Evolutionary conservation across 30 jellyfish, hydroid and myxozoan species (phyloP).

Genomic region (Mastigias papua): DNA sequence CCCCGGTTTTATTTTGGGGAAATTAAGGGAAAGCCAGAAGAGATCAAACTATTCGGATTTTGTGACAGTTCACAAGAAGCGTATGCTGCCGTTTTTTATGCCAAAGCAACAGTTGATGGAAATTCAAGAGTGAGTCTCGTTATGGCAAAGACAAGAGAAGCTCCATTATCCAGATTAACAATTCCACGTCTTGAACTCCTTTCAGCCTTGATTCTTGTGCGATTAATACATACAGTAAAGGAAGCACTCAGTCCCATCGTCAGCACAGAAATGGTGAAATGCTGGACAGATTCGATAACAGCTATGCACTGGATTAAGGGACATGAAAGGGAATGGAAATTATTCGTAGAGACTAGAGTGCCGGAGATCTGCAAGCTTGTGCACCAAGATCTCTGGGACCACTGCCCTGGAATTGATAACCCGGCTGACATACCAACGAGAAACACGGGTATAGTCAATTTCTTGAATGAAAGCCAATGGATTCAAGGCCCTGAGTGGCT

Average conservation of each 20-base stretch:
- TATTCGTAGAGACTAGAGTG: conserved; percentile 53
- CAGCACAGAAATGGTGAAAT: neutral
- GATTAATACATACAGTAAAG: conserved; percentile 23
- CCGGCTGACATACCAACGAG: conserved; percentile 69
- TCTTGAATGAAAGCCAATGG: conserved; percentile 8
- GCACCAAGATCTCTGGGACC: conserved; percentile 24
- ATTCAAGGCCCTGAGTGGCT: conserved; percentile 22
- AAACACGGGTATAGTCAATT: neutral
- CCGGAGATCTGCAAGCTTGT: conserved; percentile 30
- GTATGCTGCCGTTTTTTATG: no score
- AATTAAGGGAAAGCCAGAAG: no score
- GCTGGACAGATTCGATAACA: conserved; percentile 39
- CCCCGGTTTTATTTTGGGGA: no score
- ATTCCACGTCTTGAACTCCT: conserved; percentile 62
- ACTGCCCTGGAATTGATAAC: conserved; percentile 25
- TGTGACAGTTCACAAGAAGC: no score
- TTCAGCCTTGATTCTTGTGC: conserved; percentile 7
- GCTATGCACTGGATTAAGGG: conserved; percentile 55
- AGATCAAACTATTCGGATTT: no score
- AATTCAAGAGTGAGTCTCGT: neutral
- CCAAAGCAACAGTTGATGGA: no score
- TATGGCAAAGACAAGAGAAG: no score
- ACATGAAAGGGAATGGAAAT: conserved; percentile 20
- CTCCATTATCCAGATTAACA: conserved; percentile 1
- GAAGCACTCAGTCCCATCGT: conserved; percentile 6